phyloP scores from a whole-genome alignment of 1,140 invertebrate genomes.

The Dinoponera quadriceps region DNA sequence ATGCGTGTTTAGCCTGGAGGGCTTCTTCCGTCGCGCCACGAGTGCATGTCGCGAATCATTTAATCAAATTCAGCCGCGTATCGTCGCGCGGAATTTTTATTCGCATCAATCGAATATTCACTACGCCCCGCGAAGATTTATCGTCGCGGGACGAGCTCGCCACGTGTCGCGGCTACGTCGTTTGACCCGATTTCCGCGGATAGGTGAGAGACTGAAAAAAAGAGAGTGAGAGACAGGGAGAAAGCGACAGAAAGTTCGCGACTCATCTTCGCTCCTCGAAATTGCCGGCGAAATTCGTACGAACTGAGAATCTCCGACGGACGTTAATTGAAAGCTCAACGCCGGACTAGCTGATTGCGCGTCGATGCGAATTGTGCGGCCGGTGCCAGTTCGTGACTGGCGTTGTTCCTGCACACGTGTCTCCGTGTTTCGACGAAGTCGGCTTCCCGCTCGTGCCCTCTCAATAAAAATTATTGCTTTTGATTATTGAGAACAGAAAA shows the following conservation, averaged over 20 bases:
- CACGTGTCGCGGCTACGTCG: not conserved
- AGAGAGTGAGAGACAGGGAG: too few species aligned
- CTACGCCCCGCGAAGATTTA: constrained; percentile 10
- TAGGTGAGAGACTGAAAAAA: not conserved
- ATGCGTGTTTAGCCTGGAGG: not conserved
- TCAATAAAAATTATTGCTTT: too few species aligned
- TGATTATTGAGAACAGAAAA: not conserved
- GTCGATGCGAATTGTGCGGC: not conserved
- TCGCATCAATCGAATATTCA: constrained; percentile 40
- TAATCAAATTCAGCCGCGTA: not conserved
- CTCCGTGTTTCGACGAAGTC: not conserved
- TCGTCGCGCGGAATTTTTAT: constrained; percentile 30
- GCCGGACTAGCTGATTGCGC: constrained; percentile 37
- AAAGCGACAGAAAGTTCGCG: too few species aligned
- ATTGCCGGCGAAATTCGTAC: not conserved
- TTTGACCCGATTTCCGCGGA: constrained; percentile 22
- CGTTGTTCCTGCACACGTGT: too few species aligned
- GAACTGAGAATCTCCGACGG: not conserved
- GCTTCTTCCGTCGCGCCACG: not conserved
- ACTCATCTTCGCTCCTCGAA: not conserved
- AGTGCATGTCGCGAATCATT: constrained; percentile 17
- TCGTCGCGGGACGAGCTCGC: not conserved
- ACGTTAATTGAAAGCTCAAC: constrained; percentile 56
- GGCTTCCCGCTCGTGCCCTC: not conserved
- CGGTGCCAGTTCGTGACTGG: constrained; percentile 20